Conservation (phyloP, 2,888 invertebrate genomes). For the Vanessa cardui region DNA sequence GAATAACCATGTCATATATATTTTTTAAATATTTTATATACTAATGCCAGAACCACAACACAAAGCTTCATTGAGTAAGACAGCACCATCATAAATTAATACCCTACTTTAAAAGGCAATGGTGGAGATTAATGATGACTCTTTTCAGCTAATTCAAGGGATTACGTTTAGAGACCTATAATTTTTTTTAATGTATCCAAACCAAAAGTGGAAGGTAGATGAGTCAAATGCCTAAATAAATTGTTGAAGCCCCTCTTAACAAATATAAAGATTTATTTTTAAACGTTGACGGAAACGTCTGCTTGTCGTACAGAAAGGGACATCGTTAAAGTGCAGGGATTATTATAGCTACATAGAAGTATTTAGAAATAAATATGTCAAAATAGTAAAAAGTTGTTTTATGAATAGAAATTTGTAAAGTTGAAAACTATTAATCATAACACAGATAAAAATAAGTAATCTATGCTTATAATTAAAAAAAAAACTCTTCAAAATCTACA, state of each 20-base stretch:
- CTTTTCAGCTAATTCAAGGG: neutral
- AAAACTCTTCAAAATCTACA: too few species aligned
- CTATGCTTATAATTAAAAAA: too few species aligned
- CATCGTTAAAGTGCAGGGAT: constrained; percentile 1
- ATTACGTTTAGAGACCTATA: neutral
- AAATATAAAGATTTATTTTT: constrained; percentile 48
- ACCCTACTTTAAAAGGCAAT: constrained; percentile 1
- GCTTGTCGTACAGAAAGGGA: neutral
- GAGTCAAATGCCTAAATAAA: constrained; percentile 48
- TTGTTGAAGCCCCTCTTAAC: constrained; percentile 47
- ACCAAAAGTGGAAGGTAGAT: constrained; percentile 36
- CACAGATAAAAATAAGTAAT: too few species aligned
- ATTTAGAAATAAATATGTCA: too few species aligned
- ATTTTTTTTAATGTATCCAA: neutral
- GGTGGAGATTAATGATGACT: neutral
- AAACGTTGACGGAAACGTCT: constrained; percentile 36
- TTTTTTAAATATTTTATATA: too few species aligned
- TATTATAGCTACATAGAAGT: neutral
- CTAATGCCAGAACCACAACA: too few species aligned
- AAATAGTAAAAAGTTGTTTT: too few species aligned
- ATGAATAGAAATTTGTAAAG: too few species aligned
- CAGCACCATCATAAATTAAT: neutral
- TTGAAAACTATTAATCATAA: too few species aligned
- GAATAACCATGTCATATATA: too few species aligned
- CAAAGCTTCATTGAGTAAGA: neutral